These are phyloP conservation scores for Malurus elegans DNA, from an alignment of 2,113 vertebrate genomes.

Conservation along the genomic window DNA sequence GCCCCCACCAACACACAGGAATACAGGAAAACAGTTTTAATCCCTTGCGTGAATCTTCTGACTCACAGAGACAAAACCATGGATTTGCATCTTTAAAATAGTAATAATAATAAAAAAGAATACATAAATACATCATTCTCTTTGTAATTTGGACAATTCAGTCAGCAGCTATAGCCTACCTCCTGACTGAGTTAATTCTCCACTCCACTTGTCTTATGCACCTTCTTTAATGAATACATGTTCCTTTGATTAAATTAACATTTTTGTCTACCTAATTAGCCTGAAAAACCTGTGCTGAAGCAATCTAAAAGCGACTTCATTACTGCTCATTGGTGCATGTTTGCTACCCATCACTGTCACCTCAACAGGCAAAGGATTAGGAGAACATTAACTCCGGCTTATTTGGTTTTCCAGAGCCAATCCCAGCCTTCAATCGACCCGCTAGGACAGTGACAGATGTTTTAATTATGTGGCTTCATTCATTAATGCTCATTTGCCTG, in stretches of 20 bases:
- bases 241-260: constrained; percentile 80
- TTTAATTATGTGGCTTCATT: constrained; percentile 72
- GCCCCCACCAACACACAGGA: rapidly evolving
- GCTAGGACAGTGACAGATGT: constrained; percentile 75
- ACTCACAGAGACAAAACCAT: background rate
- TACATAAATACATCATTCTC: background rate
- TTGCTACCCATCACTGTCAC: constrained; percentile 74
- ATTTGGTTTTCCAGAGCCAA: constrained; percentile 70
- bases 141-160: constrained; percentile 25
- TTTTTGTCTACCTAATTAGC: constrained; percentile 78
- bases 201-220: constrained; percentile 67
- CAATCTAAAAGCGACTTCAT: constrained; percentile 72
- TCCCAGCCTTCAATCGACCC: constrained; percentile 40
- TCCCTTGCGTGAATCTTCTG: background rate
- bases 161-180: constrained; percentile 51
- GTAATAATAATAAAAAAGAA: background rate
- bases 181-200: constrained; percentile 71
- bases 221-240: constrained; percentile 73
- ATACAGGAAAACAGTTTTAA: background rate
- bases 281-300: constrained; percentile 72
- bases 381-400: constrained; percentile 71
- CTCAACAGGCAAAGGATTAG: constrained; percentile 62
- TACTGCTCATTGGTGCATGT: constrained; percentile 70
- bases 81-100: background rate
- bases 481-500: constrained; percentile 61